Base-by-base conservation (phyloP, 2,797 vertebrate species). In the Leuciscus waleckii region DNA sequence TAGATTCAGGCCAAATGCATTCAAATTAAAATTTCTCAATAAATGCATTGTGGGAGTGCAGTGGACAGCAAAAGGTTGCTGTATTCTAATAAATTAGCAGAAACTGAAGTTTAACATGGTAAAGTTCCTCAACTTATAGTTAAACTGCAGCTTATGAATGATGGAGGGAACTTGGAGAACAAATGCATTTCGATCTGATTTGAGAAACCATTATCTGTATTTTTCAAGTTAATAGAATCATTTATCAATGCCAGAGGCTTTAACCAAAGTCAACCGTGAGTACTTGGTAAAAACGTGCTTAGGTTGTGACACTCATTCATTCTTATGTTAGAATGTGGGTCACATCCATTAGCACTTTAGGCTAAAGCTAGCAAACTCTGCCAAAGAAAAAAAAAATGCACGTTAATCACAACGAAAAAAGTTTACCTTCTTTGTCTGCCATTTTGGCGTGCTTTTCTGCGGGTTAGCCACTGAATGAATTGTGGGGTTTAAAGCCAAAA, bases 361-460 rank as follows among this genome's bases (percentile, higher is more conserved):
- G 83, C 83, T 84, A 84, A 78, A 16, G 83, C 83, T 84, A 84
- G 29, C 77, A 43, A 35, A 83, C 74, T 61, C 81, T 58, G 46
- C 3, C 61, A 51, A 56, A 65, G 26, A 8, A 63, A 87, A 74
- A 56, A 75, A 85, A 65, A 35, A 79, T 61, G 65, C 70, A 58
- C 9, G 49, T 23, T 51, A 77, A 21, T 43, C 76, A 39, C 35
- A 7, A 14, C 73, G 23, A 29, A 29, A 70, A 73, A 82, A 79
- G 41, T 49, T 86, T 87, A 90, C 90, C 90, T 88, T 90, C 90
- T 87, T 90, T 90, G 21, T 90, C 90, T 63, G 90, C 90, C 90
- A 90, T 90, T 86, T 69, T 69, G 39, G 71, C 70, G 32, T 16
- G 46, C 23, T 56, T 61, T 85, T 71, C 70, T 46, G 43, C 51